These are phyloP conservation scores for Epicampocera succincta DNA, from an alignment of 2,888 invertebrate genomes.

Conservation along the genomic window DNA sequence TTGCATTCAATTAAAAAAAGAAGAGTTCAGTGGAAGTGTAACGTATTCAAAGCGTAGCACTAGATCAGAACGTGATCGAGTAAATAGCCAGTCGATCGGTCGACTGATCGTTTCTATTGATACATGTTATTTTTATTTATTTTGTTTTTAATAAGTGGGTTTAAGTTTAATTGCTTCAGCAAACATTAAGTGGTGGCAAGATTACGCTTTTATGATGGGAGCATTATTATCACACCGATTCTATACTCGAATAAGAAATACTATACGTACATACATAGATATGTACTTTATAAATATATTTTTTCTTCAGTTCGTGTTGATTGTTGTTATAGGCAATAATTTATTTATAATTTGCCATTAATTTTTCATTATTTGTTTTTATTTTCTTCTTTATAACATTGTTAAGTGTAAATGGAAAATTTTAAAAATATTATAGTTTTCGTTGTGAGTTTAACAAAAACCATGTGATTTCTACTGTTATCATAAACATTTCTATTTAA, in stretches of 20 bases:
- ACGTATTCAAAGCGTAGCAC: constrained; percentile 41
- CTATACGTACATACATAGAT: background rate
- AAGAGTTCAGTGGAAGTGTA: constrained; percentile 47
- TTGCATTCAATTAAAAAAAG: constrained; percentile 18
- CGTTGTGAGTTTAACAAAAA: constrained; percentile 7
- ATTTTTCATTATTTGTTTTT: constrained; percentile 16
- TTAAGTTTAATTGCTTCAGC: constrained; percentile 1
- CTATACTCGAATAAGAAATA: too few relatives aligned
- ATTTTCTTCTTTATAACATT: constrained; percentile 26
- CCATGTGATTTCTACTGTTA: constrained; percentile 7
- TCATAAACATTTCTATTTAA: constrained; percentile 13
- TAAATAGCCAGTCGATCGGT: constrained; percentile 31
- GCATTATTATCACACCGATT: constrained; percentile 1
- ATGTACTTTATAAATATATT: too few relatives aligned
- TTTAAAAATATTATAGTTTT: constrained; percentile 52
- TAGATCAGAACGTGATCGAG: constrained; percentile 64
- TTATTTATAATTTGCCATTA: constrained; percentile 51
- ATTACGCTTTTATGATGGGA: constrained; percentile 25
- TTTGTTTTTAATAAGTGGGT: background rate
- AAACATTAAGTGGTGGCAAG: constrained; percentile 7
- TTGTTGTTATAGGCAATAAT: constrained; percentile 36
- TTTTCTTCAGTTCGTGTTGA: constrained; percentile 19
- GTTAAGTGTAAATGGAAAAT: constrained; percentile 57
- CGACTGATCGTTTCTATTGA: constrained; percentile 18
- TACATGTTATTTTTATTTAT: constrained; percentile 2